phyloP scores from a whole-genome alignment of 2,797 vertebrate genomes.

The Sandelia bainsii region DNA sequence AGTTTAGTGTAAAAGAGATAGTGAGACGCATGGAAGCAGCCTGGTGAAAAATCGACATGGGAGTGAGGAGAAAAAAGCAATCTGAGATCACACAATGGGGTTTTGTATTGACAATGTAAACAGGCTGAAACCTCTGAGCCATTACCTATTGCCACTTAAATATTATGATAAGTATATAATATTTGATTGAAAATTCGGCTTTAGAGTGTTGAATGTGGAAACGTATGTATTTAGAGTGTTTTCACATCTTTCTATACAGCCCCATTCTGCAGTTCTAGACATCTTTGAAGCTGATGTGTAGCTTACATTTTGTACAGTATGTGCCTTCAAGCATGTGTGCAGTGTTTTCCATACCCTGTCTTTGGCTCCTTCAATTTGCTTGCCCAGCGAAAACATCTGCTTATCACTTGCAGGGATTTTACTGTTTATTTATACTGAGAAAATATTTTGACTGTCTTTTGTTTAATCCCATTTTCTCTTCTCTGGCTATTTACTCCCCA shows the following conservation, averaged over 20 bases:
- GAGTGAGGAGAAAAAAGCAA: constrained; percentile 2
- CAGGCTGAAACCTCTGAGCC: constrained; percentile 22
- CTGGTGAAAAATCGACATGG: constrained; percentile 24
- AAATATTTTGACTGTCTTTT: constrained; percentile 49
- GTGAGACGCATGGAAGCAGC: constrained; percentile 27
- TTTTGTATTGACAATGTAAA: constrained; percentile 30
- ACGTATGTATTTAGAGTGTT: constrained; percentile 10
- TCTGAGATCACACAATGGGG: constrained; percentile 13
- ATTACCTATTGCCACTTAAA: constrained; percentile 1
- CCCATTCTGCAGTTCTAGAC: neutral
- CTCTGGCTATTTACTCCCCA: constrained; percentile 32
- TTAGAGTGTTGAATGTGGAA: constrained; percentile 14
- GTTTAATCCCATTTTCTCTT: constrained; percentile 32
- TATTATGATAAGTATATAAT: constrained; percentile 18
- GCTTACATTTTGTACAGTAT: constrained; percentile 30
- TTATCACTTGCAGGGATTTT: constrained; percentile 43
- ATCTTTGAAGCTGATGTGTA: constrained; percentile 7
- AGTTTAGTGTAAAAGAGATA: constrained; percentile 25
- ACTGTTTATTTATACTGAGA: constrained; percentile 53
- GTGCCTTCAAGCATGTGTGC: constrained; percentile 25
- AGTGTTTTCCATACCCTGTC: constrained; percentile 26
- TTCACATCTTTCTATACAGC: constrained; percentile 18
- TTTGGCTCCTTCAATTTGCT: constrained; percentile 52
- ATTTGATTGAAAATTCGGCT: constrained; percentile 15
- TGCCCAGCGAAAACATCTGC: constrained; percentile 43